Percentiles rank a stretch among this genome's conserved stretches.
phyloP scores from a whole-genome alignment of 2,113 vertebrate species.

The Phyllopteryx taeniolatus region DNA sequence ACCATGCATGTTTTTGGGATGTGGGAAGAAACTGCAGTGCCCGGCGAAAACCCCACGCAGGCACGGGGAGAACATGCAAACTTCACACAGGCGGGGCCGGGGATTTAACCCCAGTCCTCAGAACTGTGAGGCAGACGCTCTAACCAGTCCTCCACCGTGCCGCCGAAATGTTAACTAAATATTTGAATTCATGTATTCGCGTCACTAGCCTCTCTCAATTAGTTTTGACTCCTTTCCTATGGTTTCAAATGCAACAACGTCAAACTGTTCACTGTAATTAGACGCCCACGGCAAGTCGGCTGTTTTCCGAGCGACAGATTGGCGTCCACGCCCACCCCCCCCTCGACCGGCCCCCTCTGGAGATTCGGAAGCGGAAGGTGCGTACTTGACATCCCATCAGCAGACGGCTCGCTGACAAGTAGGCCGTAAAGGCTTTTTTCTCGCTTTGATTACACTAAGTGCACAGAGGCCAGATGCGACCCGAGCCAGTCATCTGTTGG shows the following conservation, averaged over 20 bases:
- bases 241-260: constrained; percentile 22
- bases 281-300: constrained; percentile 13
- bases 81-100: too few relatives aligned
- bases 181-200: constrained; percentile 14
- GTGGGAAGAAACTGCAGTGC: too few relatives aligned
- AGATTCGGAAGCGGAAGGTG: constrained; percentile 48
- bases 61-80: too few relatives aligned
- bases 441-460: constrained; percentile 73
- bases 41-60: too few relatives aligned
- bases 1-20: too few relatives aligned
- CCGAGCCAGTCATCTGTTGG: constrained; percentile 60
- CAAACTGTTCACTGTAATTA: constrained; percentile 5
- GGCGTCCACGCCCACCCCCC: constrained; percentile 33
- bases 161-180: background rate
- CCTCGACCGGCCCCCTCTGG: constrained; percentile 25
- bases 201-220: constrained; percentile 21
- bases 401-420: constrained; percentile 65
- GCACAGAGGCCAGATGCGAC: constrained; percentile 69
- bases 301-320: constrained; percentile 49
- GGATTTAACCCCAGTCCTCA: too few relatives aligned
- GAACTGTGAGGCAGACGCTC: too few relatives aligned
- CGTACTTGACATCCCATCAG: constrained; percentile 68
- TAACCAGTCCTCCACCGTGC: too few relatives aligned
- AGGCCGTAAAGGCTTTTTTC: constrained; percentile 61
- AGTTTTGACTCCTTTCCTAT: constrained; percentile 34